phyloP scores from a whole-genome alignment of 2,888 invertebrate species.

The Acanthopleura granulata region DNA sequence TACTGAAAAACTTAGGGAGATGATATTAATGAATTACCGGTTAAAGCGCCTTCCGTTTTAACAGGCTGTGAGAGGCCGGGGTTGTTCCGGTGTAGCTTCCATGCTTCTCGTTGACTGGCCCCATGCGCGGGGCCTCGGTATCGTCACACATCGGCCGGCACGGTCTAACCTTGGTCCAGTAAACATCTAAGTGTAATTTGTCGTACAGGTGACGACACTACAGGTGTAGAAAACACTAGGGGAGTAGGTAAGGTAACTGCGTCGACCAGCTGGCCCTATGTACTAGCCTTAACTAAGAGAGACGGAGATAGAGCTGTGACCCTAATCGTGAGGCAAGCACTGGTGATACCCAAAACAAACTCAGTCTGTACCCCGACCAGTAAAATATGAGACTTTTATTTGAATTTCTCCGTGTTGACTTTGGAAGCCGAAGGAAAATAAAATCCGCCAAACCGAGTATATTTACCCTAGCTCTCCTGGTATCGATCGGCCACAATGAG shows the following conservation, averaged over 20 bases:
- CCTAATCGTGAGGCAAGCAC: conserved; percentile 16
- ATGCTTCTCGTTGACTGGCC: too few relatives aligned
- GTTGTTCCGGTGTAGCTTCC: too few relatives aligned
- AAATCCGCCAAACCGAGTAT: conserved; percentile 42
- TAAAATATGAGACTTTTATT: conserved; percentile 54
- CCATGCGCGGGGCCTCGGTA: too few relatives aligned
- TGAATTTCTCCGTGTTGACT: conserved; percentile 52
- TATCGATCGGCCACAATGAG: conserved; percentile 41
- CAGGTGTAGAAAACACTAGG: background rate
- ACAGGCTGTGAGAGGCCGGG: too few relatives aligned
- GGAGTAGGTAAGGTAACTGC: background rate
- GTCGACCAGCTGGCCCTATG: too few relatives aligned
- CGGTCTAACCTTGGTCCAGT: too few relatives aligned
- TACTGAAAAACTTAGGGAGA: too few relatives aligned
- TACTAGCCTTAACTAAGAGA: background rate
- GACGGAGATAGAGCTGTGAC: background rate
- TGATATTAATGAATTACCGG: too few relatives aligned
- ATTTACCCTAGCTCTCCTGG: conserved; percentile 41
- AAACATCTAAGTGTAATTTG: too few relatives aligned
- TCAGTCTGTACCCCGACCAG: conserved; percentile 37
- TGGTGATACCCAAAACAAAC: conserved; percentile 41
- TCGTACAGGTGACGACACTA: too few relatives aligned
- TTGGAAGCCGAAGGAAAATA: conserved; percentile 50
- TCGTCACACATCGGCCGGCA: too few relatives aligned
- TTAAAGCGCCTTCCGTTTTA: too few relatives aligned